Percentiles rank a stretch among this genome's conserved stretches.
These are phyloP conservation scores for Zaprionus vittiger DNA, from an alignment of 1,140 invertebrate species.

Conservation along the genomic window DNA sequence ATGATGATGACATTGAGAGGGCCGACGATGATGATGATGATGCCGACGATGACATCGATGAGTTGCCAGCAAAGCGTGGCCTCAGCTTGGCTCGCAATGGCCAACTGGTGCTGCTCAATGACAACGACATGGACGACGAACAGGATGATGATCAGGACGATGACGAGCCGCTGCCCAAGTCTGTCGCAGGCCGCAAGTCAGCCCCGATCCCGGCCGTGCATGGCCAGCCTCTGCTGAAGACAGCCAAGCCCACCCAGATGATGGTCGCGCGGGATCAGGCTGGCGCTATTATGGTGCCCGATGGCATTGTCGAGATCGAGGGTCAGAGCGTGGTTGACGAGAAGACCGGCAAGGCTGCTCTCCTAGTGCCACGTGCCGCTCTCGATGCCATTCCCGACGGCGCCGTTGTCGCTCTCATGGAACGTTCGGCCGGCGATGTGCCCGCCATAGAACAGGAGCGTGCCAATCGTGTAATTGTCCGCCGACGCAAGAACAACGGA, in stretches of 20 bases:
- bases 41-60: conserved; percentile 41
- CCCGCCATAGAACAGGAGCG: conserved; percentile 60
- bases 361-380: conserved; percentile 73
- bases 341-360: conserved; percentile 76
- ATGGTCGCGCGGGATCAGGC: conserved; percentile 75
- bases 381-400: conserved; percentile 80
- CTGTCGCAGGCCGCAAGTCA: conserved; percentile 14
- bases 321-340: conserved; percentile 78
- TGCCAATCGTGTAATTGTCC: conserved; percentile 77
- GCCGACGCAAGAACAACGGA: conserved; percentile 63
- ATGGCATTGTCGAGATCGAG: conserved; percentile 80
- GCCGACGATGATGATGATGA: conserved; percentile 43
- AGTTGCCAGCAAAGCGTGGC: conserved; percentile 16
- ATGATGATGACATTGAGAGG: conserved; percentile 41
- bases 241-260: conserved; percentile 70
- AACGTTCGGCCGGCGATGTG: conserved; percentile 42
- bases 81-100: conserved; percentile 50
- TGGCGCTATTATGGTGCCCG: conserved; percentile 80
- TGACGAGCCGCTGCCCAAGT: conserved; percentile 14
- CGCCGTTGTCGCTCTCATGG: conserved; percentile 77
- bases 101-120: conserved; percentile 34
- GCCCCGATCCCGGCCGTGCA: neutral
- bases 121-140: conserved; percentile 28
- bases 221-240: conserved; percentile 51
- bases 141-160: conserved; percentile 45